These are phyloP conservation scores for Drosophila sucinea DNA, from an alignment of 1,140 invertebrate species.

Conservation along the genomic window DNA sequence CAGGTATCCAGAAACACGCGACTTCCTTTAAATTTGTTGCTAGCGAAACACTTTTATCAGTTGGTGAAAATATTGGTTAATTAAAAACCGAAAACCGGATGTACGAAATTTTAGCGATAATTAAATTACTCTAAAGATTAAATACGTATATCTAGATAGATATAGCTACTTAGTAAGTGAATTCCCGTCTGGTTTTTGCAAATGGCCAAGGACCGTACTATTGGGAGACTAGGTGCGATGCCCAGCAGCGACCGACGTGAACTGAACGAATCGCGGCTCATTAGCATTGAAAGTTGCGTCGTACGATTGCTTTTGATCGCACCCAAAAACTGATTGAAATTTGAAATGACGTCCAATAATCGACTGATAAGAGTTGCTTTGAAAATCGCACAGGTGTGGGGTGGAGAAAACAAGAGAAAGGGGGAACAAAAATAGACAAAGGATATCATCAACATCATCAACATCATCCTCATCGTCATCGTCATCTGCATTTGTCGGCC, in stretches of 20 bases:
- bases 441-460: constrained; percentile 21
- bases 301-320: constrained; percentile 44
- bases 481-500: constrained; percentile 65
- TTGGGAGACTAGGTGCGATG: constrained; percentile 46
- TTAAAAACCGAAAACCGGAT: constrained; percentile 52
- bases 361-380: constrained; percentile 21
- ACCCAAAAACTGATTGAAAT: constrained; percentile 49
- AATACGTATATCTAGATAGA: constrained; percentile 2
- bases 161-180: background rate
- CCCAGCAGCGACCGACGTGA: constrained; percentile 67
- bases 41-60: constrained; percentile 42
- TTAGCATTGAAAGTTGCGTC: constrained; percentile 60
- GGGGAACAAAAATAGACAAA: constrained; percentile 3
- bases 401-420: background rate
- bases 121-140: constrained; percentile 31
- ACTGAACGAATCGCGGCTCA: constrained; percentile 51
- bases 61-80: constrained; percentile 54
- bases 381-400: constrained; percentile 11
- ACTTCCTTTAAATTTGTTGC: constrained; percentile 43
- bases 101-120: constrained; percentile 44
- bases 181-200: constrained; percentile 18
- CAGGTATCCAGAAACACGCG: constrained; percentile 33
- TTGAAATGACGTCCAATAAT: constrained; percentile 42
- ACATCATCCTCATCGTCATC: constrained; percentile 31
- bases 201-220: constrained; percentile 13